Percentiles rank a stretch among this genome's conserved stretches.
These are phyloP conservation scores for Saturnia pavonia DNA, from an alignment of 2,888 invertebrate genomes.

Conservation along the genomic window DNA sequence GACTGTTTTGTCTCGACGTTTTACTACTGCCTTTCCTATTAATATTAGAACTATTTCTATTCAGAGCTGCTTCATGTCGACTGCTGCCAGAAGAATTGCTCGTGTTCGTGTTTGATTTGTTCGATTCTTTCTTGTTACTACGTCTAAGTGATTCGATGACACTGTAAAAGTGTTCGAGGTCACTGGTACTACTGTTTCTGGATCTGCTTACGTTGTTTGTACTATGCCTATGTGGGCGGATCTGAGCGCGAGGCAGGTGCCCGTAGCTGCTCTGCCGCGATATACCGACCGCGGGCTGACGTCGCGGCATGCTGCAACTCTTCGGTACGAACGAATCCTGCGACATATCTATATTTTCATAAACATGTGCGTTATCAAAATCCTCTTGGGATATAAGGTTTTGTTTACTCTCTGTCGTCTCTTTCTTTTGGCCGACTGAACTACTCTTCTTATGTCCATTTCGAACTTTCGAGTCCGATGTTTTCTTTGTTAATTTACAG, in stretches of 20 bases:
- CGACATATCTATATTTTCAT: constrained; percentile 66
- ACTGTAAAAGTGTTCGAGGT: constrained; percentile 69
- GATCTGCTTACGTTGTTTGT: constrained; percentile 60
- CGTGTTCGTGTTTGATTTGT: constrained; percentile 53
- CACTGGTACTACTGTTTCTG: constrained; percentile 55
- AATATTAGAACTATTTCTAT: constrained; percentile 38
- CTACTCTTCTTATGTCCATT: constrained; percentile 73
- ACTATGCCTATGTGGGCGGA: constrained; percentile 62
- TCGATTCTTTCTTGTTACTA: constrained; percentile 41
- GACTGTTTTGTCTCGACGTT: constrained; percentile 62
- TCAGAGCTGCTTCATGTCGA: constrained; percentile 41
- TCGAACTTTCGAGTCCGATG: constrained; percentile 55
- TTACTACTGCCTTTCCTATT: constrained; percentile 35
- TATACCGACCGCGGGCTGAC: constrained; percentile 59
- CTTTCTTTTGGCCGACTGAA: constrained; percentile 71
- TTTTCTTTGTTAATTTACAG: constrained; percentile 64
- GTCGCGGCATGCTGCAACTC: constrained; percentile 76
- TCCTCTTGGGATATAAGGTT: constrained; percentile 73
- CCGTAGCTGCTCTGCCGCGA: constrained; percentile 70
- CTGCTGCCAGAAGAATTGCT: constrained; percentile 66
- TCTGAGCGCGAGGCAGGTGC: constrained; percentile 64
- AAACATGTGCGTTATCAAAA: constrained; percentile 65
- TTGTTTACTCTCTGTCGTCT: constrained; percentile 74
- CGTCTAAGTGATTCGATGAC: constrained; percentile 64
- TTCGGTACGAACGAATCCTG: constrained; percentile 64